These are phyloP conservation scores for Margarornis squamiger DNA, from an alignment of 2,797 vertebrate species.

Conservation along the genomic window DNA sequence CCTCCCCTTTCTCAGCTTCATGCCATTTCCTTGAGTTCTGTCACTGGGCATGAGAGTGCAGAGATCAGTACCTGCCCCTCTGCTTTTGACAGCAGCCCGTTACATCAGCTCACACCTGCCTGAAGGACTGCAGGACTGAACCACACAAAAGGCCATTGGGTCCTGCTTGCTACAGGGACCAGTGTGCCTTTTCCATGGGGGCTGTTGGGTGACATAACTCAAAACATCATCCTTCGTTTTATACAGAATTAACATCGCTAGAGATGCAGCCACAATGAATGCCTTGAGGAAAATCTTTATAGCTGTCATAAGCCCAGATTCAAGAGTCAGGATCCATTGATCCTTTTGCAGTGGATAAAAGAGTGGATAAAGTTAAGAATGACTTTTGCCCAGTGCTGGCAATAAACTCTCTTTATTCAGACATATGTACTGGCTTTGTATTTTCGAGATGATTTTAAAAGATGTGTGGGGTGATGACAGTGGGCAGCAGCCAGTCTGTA, in stretches of 20 bases:
- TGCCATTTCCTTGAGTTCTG: background rate
- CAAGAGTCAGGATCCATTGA: background rate
- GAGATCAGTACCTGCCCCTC: background rate
- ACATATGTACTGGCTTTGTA: background rate
- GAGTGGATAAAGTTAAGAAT: background rate
- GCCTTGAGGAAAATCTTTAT: background rate
- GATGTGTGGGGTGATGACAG: background rate
- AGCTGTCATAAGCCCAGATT: background rate
- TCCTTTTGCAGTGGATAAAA: background rate
- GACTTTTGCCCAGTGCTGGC: background rate
- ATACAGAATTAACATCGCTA: background rate
- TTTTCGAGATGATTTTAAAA: background rate
- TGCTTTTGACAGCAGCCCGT: background rate
- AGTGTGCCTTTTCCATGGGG: background rate
- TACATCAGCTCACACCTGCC: background rate
- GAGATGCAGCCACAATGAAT: background rate
- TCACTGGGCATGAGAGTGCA: background rate
- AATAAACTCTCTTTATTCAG: background rate
- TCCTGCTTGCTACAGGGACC: background rate
- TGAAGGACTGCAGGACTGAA: background rate
- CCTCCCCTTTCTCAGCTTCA: background rate
- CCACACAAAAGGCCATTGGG: background rate
- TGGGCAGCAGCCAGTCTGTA: background rate
- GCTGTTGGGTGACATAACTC: background rate
- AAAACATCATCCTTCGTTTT: background rate